Base-by-base conservation (phyloP, 2,888 invertebrate genomes). In the Nomada fabriciana region DNA sequence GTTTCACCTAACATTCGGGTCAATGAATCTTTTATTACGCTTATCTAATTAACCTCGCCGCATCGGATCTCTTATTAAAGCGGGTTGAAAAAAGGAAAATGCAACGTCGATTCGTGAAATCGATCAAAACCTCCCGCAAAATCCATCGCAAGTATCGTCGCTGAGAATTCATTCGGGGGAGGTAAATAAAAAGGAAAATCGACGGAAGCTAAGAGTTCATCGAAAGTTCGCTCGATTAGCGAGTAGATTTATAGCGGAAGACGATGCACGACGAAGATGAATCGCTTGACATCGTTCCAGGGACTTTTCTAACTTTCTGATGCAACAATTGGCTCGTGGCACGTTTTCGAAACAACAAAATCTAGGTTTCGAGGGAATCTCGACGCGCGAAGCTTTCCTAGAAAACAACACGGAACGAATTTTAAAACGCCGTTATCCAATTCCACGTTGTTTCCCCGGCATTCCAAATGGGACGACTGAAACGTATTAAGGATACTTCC, bases 1-100 rank as follows among this genome's bases (percentile, higher is more conserved):
- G 83, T 86, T 85, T 77, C 73, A n/a, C n/a, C 29, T 74, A 80
- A 84, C 70, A 88, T 85, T 83, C 85, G 60, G 88, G 88, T 87
- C 88, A 88, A 76, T 76, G 86, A 83, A 88, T 84, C 76, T 77
- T 76, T 88, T 82, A 88, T 86, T 74, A 61, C 63, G 60, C 76
- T 86, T 79, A 76, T 74, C 71, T 74, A 80, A 83, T 70, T 71
- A 72, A 15, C 64, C 55, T 29, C 13, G 3, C 23, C 36, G 13
- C 60, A n/a, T 18, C 25, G 64, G 9, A 15, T 20, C 10, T 2
- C 23, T 61, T 55, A 71, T 69, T 71, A 71, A 63, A 52, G 2
- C 42, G 0, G 42, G 11, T 20, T 18, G 1, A 23, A 10, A 2
- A 55, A 7, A 10, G n/a, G n/a, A 10, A 29, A 10, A 4, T 47